Conservation (phyloP, 2,888 invertebrate genomes). For the Sesia bembeciformis region DNA sequence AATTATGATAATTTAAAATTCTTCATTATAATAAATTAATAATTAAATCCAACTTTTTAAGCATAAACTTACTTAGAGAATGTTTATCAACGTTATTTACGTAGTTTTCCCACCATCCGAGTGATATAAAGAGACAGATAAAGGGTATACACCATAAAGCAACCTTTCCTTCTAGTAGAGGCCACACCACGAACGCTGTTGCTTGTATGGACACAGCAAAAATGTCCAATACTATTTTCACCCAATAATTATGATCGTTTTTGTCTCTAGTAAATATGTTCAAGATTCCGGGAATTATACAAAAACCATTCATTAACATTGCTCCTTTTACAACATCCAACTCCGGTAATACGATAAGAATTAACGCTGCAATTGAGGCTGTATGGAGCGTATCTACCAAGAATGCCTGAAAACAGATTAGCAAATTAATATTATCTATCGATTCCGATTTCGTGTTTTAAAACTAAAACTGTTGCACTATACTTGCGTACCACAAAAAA, state of each 20-base stretch:
- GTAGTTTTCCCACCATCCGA: conserved; percentile 91
- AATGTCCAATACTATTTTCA: conserved; percentile 69
- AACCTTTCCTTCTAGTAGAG: conserved; percentile 65
- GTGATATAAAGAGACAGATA: conserved; percentile 79
- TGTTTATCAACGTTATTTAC: conserved; percentile 54
- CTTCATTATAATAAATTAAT: too few species aligned
- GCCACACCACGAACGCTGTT: conserved; percentile 81
- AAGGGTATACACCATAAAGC: conserved; percentile 77
- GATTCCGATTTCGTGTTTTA: too few species aligned
- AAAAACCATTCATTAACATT: conserved; percentile 89
- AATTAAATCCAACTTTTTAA: too few species aligned
- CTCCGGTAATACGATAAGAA: conserved; percentile 84
- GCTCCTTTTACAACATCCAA: conserved; percentile 87
- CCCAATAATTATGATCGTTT: conserved; percentile 35
- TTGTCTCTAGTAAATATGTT: conserved; percentile 70
- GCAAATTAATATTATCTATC: too few species aligned
- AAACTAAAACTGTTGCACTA: not conserved
- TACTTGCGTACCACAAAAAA: conserved; percentile 68
- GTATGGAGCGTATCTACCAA: conserved; percentile 86
- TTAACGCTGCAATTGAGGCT: conserved; percentile 83
- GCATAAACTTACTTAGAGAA: conserved; percentile 30
- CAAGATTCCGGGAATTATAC: conserved; percentile 85
- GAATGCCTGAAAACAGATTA: conserved; percentile 57
- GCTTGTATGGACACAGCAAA: conserved; percentile 78
- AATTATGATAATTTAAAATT: too few species aligned